These are phyloP conservation scores for Sialia sialis DNA, from an alignment of 2,113 vertebrate genomes.

Conservation along the genomic window DNA sequence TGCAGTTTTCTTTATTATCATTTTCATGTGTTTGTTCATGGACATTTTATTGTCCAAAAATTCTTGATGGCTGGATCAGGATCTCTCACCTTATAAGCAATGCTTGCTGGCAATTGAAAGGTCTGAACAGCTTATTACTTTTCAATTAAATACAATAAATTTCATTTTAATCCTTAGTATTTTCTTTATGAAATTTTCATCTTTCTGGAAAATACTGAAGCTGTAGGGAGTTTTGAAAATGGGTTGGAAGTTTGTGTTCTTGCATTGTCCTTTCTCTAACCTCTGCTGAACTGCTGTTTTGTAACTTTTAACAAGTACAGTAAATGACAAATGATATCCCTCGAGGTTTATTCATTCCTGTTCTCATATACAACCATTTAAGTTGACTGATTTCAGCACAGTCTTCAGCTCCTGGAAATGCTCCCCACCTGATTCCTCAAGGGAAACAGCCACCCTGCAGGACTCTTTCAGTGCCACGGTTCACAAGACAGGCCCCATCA, in stretches of 20 bases:
- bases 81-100: neutral
- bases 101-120: neutral
- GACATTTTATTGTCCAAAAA: neutral
- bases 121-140: neutral
- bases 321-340: slow-evolving; percentile 60
- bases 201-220: neutral
- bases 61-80: neutral
- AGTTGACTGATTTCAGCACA: slow-evolving; percentile 25
- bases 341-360: slow-evolving; percentile 36
- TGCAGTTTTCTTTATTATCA: slow-evolving; percentile 3
- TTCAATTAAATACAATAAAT: neutral
- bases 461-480: neutral
- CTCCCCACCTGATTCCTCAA: neutral
- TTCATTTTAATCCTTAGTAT: neutral
- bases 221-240: neutral
- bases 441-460: neutral
- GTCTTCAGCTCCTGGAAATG: neutral
- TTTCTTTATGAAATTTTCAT: neutral
- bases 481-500: neutral
- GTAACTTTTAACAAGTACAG: slow-evolving; percentile 58
- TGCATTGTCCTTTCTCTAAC: slow-evolving; percentile 34
- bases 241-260: slow-evolving; percentile 24
- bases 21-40: neutral
- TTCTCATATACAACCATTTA: slow-evolving; percentile 13
- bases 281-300: slow-evolving; percentile 34